Evolutionary conservation across 2,888 invertebrate species (phyloP), one percentile per base, ranked within the genome.

Genomic region (Xylophagus ater): DNA sequence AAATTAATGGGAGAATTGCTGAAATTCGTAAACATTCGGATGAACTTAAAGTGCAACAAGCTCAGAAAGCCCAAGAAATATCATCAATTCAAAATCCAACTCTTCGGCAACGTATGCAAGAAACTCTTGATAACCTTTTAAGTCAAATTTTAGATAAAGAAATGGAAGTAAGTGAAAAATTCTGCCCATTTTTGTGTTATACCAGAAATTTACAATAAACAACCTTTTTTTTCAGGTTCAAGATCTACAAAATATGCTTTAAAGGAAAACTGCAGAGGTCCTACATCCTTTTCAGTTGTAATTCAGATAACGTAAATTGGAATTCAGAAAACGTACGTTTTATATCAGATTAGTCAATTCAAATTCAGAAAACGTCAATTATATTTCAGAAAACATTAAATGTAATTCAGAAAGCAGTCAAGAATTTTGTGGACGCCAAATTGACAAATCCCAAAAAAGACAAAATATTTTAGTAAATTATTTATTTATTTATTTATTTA

Each of bases 21-120:
- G 78, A 81, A 48, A 60, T 89, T 3, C 74, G 78, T 37, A 66
- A 74, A 9, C 85, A 89, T 58, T 66, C 90, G 33, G 74, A 76
- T 12, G 84, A 86, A 47, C 62, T 90, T 12, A 79, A 79, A 52
- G 73, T 76, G 25, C 73, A 83, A 34, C 70, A 83, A 43, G 74
- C 78, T 39, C 78, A 83, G 51, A 88, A 87, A 47, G 86, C 89
- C 53, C 72, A 77, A 47, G 86, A 89, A 62, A 80, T 90, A 44
- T 76, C 81, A 15, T 81, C 79, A 31, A 86, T 89, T 57, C 88
- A 89, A 56, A 92, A 90, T 60, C 68, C 79, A 45, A 83, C 86
- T 9, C 62, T 92, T 10, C 69, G 82, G 33, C 85, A 88, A 60
- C 69, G 90, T 37, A 84, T 93, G 60, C 80, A 84, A 56, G 81